These are phyloP conservation scores for Yponomeuta malinellus DNA, from an alignment of 2,888 invertebrate genomes.

Conservation along the genomic window DNA sequence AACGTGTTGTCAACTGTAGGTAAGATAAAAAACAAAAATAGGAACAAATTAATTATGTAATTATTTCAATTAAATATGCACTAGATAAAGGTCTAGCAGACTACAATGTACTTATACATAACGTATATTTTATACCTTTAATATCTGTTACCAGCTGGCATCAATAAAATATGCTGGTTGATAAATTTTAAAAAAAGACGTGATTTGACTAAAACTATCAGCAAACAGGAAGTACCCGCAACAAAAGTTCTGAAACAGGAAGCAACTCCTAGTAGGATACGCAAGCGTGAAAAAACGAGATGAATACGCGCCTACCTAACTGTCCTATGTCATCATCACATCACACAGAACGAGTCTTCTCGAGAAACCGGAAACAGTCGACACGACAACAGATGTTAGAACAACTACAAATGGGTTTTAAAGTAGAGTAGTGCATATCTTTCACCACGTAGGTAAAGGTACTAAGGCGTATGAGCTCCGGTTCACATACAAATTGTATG, in stretches of 20 bases:
- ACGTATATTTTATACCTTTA: too few relatives aligned
- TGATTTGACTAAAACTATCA: not conserved
- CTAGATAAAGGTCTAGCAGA: too few relatives aligned
- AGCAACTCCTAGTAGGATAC: not conserved
- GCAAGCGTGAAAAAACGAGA: too few relatives aligned
- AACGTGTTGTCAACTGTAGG: too few relatives aligned
- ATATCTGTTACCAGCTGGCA: too few relatives aligned
- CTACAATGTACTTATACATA: too few relatives aligned
- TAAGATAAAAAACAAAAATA: too few relatives aligned
- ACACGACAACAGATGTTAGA: not conserved
- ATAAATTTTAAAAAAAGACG: too few relatives aligned
- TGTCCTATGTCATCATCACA: not conserved
- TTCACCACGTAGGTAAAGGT: not conserved
- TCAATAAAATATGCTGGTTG: too few relatives aligned
- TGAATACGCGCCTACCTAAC: not conserved
- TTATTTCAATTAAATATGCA: too few relatives aligned
- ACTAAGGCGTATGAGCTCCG: too few relatives aligned
- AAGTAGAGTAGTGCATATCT: constrained; percentile 11
- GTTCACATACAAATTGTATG: not conserved
- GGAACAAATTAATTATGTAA: too few relatives aligned
- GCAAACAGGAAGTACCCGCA: not conserved
- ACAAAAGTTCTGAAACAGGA: not conserved
- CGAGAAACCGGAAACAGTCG: not conserved
- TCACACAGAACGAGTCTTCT: not conserved
- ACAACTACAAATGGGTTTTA: constrained; percentile 10